These are phyloP conservation scores for Tokudaia muenninki DNA, from an alignment of 2,797 vertebrate genomes.

Conservation along the genomic window DNA sequence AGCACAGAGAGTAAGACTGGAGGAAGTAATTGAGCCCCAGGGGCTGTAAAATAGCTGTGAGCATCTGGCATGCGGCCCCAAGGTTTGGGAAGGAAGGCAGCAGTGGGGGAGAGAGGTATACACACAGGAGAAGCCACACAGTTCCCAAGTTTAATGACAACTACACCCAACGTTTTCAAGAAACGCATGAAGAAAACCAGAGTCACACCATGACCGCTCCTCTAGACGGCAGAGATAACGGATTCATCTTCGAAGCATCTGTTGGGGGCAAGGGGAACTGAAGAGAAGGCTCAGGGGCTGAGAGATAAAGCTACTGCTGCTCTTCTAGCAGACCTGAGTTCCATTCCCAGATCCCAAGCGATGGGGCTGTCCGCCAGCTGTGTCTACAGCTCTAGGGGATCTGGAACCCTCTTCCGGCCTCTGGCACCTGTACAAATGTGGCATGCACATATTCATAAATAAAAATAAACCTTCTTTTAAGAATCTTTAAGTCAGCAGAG, in stretches of 20 bases:
- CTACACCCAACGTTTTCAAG: neutral
- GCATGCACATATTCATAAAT: neutral
- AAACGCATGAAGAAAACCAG: neutral
- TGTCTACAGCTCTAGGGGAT: neutral
- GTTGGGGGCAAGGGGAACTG: rapidly evolving
- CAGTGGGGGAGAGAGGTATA: neutral
- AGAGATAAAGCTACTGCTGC: neutral
- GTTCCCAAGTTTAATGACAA: neutral
- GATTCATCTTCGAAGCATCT: neutral
- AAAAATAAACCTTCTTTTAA: neutral
- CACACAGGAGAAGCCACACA: neutral
- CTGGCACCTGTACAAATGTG: neutral
- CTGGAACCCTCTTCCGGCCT: neutral
- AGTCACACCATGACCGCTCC: neutral
- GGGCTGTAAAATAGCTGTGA: neutral
- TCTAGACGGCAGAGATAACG: neutral
- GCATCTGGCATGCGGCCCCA: rapidly evolving
- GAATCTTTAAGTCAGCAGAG: neutral
- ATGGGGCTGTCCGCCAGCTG: neutral
- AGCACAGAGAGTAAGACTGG: neutral
- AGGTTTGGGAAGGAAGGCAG: neutral
- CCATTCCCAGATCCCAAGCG: neutral
- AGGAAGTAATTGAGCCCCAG: neutral
- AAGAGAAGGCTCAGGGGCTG: neutral
- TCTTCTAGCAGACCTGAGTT: neutral